A percentile compares a stretch with the other conserved stretches of the same genome.
phyloP scores from a whole-genome alignment of 1,140 invertebrate genomes.

The Lepidurus arcticus region DNA sequence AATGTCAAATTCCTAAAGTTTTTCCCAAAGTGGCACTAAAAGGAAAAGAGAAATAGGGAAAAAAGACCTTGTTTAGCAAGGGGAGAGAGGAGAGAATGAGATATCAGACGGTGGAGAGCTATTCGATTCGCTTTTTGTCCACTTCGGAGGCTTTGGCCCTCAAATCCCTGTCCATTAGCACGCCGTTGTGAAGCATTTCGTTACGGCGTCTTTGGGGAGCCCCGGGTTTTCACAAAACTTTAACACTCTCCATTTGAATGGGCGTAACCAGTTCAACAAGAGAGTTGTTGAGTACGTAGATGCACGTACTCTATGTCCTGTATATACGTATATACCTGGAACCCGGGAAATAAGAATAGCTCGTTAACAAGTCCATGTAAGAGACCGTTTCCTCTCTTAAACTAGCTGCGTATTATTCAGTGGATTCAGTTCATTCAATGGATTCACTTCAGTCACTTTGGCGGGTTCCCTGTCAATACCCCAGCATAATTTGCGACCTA shows the following conservation, averaged over 20 bases:
- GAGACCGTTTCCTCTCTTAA: not conserved
- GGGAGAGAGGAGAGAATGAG: too few species aligned
- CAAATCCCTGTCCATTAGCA: not conserved
- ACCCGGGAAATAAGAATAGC: not conserved
- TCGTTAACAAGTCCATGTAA: constrained; percentile 10
- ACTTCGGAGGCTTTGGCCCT: too few species aligned
- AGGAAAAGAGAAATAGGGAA: too few species aligned
- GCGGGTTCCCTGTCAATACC: not conserved
- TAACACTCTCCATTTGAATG: not conserved
- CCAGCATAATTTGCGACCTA: not conserved
- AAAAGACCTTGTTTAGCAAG: too few species aligned
- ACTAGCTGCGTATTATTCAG: too few species aligned
- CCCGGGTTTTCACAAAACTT: not conserved
- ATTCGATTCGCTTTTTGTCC: too few species aligned
- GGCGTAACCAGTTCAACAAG: not conserved
- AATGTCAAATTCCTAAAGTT: not conserved
- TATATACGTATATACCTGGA: not conserved
- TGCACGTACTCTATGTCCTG: not conserved
- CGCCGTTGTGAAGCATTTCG: constrained; percentile 3
- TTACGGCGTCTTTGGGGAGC: not conserved
- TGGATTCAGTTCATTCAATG: too few species aligned
- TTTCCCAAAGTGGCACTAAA: not conserved
- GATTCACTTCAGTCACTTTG: not conserved
- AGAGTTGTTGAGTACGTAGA: not conserved
- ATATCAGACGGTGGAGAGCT: too few species aligned